Conservation (phyloP, 2,797 vertebrate species). For the Euthynnus affinis region DNA sequence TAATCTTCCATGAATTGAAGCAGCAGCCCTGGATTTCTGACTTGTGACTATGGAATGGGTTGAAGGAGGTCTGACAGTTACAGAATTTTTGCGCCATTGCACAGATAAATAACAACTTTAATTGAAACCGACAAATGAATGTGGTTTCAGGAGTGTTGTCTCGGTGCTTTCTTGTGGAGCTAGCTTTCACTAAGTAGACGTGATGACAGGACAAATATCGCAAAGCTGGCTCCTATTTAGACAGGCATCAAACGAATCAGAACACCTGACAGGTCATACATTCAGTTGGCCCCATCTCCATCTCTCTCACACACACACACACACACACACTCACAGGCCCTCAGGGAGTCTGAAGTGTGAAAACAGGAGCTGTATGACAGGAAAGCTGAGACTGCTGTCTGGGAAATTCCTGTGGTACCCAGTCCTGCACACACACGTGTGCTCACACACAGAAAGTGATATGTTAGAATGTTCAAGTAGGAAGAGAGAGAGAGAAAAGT, state of each 20-base stretch:
- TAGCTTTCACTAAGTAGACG: background rate
- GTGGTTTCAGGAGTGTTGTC: background rate
- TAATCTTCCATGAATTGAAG: no score
- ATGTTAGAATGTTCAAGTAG: background rate
- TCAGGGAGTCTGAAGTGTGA: constrained; percentile 66
- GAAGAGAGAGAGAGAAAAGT: no score
- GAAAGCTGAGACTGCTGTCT: constrained; percentile 67
- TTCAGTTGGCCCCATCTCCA: background rate
- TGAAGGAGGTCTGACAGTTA: background rate
- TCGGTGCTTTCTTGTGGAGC: background rate
- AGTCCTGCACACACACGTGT: constrained; percentile 30
- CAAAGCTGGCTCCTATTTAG: background rate
- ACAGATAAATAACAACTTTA: background rate
- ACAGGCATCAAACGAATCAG: background rate
- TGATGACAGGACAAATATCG: constrained; percentile 18
- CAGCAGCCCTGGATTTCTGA: no score
- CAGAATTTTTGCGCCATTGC: background rate
- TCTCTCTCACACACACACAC: background rate
- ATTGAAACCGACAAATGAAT: background rate
- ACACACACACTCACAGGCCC: constrained; percentile 5
- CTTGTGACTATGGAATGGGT: no score
- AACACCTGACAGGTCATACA: constrained; percentile 7
- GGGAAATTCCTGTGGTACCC: constrained; percentile 66
- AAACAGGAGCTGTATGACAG: constrained; percentile 57
- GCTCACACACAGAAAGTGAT: background rate